A percentile compares a stretch with the other conserved stretches of the same genome.
Evolutionary conservation across 1,140 invertebrate genomes (phyloP).

Genomic region (Macrotrachela quadricornifera): DNA sequence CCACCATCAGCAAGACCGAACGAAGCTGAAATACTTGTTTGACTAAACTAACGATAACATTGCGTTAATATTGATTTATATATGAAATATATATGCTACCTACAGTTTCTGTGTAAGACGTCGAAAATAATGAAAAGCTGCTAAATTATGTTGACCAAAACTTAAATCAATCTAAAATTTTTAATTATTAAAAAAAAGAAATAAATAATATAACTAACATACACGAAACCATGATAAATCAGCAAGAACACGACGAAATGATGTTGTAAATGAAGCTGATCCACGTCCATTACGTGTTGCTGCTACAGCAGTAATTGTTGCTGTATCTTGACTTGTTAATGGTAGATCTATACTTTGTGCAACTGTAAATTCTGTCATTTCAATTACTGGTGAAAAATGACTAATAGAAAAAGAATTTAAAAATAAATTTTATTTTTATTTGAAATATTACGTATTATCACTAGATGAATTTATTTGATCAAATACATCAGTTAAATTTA

Average conservation of each 20-base stretch:
- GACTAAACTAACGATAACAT: too few relatives aligned
- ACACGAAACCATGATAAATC: conserved; percentile 61
- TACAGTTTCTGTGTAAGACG: conserved; percentile 12
- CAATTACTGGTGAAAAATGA: conserved; percentile 59
- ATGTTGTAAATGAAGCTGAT: conserved; percentile 46
- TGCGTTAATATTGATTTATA: too few relatives aligned
- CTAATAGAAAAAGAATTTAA: conserved; percentile 13
- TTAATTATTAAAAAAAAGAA: not conserved
- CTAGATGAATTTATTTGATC: too few relatives aligned
- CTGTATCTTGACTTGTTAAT: conserved; percentile 56
- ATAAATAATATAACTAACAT: conserved; percentile 5
- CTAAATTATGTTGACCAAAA: conserved; percentile 50
- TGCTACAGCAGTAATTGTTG: conserved; percentile 42
- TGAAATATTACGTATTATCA: too few relatives aligned
- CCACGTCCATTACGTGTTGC: conserved; percentile 65
- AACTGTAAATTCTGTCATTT: conserved; percentile 71
- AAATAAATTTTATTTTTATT: too few relatives aligned
- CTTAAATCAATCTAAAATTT: conserved; percentile 25
- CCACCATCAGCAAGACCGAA: too few relatives aligned
- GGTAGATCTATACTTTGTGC: conserved; percentile 77
- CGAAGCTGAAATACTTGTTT: too few relatives aligned
- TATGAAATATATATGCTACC: too few relatives aligned
- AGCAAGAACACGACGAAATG: conserved; percentile 50
- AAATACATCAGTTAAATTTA: too few relatives aligned
- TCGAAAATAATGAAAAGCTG: conserved; percentile 49